phyloP scores from a whole-genome alignment of 1,140 invertebrate species.

The Condylostylus longicornis region DNA sequence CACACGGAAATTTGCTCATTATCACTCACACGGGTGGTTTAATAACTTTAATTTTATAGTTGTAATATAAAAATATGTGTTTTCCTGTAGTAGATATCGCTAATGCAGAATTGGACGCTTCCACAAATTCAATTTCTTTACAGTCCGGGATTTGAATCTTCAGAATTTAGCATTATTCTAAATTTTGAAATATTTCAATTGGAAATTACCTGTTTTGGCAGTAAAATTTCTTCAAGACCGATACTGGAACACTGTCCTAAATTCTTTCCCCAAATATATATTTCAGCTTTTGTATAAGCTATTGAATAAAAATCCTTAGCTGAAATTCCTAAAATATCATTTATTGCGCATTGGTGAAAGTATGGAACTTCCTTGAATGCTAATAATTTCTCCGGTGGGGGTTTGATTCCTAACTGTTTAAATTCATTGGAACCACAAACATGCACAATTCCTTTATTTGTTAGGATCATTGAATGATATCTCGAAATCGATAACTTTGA shows the following conservation, averaged over 20 bases:
- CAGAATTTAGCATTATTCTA: not conserved
- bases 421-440: slow-evolving; percentile 49
- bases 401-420: slow-evolving; percentile 44
- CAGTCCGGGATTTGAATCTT: slow-evolving; percentile 19
- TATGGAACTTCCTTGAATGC: slow-evolving; percentile 35
- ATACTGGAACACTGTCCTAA: slow-evolving; percentile 43
- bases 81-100: slow-evolving; percentile 20
- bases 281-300: slow-evolving; percentile 37
- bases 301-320: slow-evolving; percentile 48
- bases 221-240: slow-evolving; percentile 11
- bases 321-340: slow-evolving; percentile 16
- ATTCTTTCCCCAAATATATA: slow-evolving; percentile 51
- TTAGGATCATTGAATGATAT: slow-evolving; percentile 49
- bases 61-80: slow-evolving; percentile 20
- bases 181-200: not conserved
- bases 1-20: not conserved
- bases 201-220: slow-evolving; percentile 27
- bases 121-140: slow-evolving; percentile 21
- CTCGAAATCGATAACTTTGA: slow-evolving; percentile 32
- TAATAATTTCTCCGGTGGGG: slow-evolving; percentile 35
- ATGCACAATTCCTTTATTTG: slow-evolving; percentile 38
- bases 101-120: slow-evolving; percentile 24
- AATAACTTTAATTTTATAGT: slow-evolving; percentile 20
- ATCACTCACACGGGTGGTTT: slow-evolving; percentile 24
- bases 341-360: slow-evolving; percentile 17